These are phyloP conservation scores for Sarcophaga caerulescens DNA, from an alignment of 2,888 invertebrate species.

Conservation along the genomic window DNA sequence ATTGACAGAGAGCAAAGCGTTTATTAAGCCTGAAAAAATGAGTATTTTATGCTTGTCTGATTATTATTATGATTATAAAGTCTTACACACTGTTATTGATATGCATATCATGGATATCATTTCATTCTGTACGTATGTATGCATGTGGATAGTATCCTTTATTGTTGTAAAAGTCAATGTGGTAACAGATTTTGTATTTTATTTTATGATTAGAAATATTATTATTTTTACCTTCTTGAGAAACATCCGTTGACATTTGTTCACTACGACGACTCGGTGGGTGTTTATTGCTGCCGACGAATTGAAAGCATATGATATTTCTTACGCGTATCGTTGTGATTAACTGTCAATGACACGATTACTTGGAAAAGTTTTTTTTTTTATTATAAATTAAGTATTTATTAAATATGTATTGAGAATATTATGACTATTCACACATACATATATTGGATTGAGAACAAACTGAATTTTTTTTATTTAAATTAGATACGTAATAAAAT, in stretches of 20 bases:
- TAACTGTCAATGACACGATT: slow-evolving; percentile 76
- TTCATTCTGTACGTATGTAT: too few relatives aligned
- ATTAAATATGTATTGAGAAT: too few relatives aligned
- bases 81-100: neutral
- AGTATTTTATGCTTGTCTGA: slow-evolving; percentile 37
- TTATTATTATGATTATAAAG: slow-evolving; percentile 43
- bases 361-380: neutral
- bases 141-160: neutral
- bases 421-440: too few relatives aligned
- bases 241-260: neutral
- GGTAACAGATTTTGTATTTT: slow-evolving; percentile 38
- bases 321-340: slow-evolving; percentile 71
- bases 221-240: neutral
- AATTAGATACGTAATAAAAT: too few relatives aligned
- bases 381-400: too few relatives aligned
- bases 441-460: too few relatives aligned
- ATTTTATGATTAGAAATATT: slow-evolving; percentile 13
- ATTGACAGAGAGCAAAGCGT: neutral
- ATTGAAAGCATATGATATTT: neutral
- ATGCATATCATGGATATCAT: too few relatives aligned
- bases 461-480: too few relatives aligned
- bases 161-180: slow-evolving; percentile 43
- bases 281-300: too few relatives aligned
- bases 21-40: neutral
- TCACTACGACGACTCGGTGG: too few relatives aligned